A percentile compares a stretch with the other conserved stretches of the same genome.
phyloP scores from a whole-genome alignment of 2,113 vertebrate species.

The Chinchilla lanigera region DNA sequence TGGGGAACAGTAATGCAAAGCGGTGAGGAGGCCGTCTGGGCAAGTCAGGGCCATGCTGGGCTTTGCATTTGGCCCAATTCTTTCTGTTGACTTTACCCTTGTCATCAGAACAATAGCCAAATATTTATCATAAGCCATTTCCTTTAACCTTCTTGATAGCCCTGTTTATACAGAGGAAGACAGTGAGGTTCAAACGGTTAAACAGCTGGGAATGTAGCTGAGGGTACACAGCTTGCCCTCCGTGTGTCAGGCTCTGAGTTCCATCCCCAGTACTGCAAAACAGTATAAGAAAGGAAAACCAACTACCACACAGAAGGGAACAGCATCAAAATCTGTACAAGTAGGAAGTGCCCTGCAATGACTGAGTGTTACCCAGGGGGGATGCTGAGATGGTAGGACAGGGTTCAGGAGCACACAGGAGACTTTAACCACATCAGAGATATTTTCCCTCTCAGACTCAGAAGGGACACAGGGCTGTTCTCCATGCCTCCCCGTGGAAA shows the following conservation, averaged over 20 bases:
- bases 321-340: background rate
- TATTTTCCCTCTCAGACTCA: background rate
- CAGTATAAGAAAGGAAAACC: background rate
- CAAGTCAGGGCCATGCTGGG: conserved; percentile 19
- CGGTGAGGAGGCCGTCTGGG: background rate
- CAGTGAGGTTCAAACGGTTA: conserved; percentile 2
- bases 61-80: conserved; percentile 36
- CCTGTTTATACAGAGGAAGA: conserved; percentile 5
- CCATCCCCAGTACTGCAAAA: background rate
- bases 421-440: background rate
- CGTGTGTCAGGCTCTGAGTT: background rate
- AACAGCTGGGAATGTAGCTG: background rate
- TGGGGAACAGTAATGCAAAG: background rate
- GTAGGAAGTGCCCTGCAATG: background rate
- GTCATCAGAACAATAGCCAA: conserved; percentile 1
- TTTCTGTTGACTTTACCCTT: conserved; percentile 67
- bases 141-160: conserved; percentile 11
- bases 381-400: background rate
- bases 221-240: background rate
- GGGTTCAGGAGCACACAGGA: background rate
- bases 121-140: conserved; percentile 46
- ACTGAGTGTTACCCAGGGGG: background rate
- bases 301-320: background rate
- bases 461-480: background rate
- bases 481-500: background rate